phyloP scores from a whole-genome alignment of 2,888 invertebrate species.

The Mesopsocus fuscifrons region DNA sequence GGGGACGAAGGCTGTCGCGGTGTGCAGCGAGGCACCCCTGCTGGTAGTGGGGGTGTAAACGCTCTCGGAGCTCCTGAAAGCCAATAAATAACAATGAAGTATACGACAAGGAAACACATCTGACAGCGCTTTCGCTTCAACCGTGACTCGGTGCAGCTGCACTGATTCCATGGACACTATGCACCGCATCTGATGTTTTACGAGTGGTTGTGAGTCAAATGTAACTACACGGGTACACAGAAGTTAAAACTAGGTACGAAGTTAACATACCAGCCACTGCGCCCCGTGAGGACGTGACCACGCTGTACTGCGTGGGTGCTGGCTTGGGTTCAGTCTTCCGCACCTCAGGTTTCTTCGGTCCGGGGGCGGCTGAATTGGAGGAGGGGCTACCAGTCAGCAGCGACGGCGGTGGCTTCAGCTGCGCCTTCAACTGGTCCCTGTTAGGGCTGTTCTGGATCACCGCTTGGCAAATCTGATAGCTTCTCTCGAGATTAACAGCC shows the following conservation, averaged over 20 bases:
- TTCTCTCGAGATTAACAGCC: constrained; percentile 80
- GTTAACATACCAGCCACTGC: constrained; percentile 5
- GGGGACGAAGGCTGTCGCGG: constrained; percentile 35
- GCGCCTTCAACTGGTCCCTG: constrained; percentile 66
- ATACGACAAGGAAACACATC: too few species aligned
- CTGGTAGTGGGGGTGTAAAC: constrained; percentile 25
- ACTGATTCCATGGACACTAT: too few species aligned
- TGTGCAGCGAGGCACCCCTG: constrained; percentile 25
- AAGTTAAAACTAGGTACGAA: too few species aligned
- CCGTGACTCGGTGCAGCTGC: too few species aligned
- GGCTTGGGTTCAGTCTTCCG: not conserved
- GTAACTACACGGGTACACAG: too few species aligned
- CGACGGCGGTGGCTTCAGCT: constrained; percentile 70
- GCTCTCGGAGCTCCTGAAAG: constrained; percentile 21
- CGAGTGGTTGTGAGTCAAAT: too few species aligned
- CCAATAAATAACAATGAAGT: not conserved
- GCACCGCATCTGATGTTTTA: too few species aligned
- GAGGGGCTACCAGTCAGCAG: constrained; percentile 32
- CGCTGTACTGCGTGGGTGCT: constrained; percentile 25
- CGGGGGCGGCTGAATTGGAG: constrained; percentile 17
- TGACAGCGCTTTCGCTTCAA: too few species aligned
- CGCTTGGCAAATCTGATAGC: constrained; percentile 74
- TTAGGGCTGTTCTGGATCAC: constrained; percentile 86
- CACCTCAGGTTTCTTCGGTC: constrained; percentile 15
- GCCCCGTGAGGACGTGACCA: constrained; percentile 24